Percentiles rank a stretch among this genome's conserved stretches.
phyloP scores from a whole-genome alignment of 2,113 vertebrate genomes.

The Puffinus mauretanicus region DNA sequence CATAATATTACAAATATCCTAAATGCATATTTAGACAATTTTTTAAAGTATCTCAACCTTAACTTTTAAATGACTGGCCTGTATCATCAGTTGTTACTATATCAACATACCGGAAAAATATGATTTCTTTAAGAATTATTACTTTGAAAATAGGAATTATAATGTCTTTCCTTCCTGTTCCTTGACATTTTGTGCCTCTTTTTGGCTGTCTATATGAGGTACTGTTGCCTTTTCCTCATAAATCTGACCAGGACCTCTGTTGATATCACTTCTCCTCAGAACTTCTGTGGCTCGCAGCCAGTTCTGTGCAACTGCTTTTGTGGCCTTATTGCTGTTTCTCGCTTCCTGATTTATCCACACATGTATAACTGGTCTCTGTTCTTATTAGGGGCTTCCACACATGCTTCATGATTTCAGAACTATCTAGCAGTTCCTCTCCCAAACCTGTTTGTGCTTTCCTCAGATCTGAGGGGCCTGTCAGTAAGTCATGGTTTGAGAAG shows the following conservation, averaged over 20 bases:
- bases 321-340: neutral
- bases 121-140: neutral
- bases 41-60: neutral
- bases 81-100: neutral
- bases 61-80: neutral
- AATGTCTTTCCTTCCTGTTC: neutral
- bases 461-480: neutral
- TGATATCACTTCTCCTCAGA: neutral
- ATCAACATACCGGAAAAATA: neutral
- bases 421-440: neutral
- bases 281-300: neutral
- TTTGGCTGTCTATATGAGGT: neutral
- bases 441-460: neutral
- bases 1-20: neutral
- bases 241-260: neutral
- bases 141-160: neutral
- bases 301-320: neutral
- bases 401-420: neutral
- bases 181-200: neutral
- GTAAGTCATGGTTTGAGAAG: neutral
- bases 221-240: neutral
- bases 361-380: neutral
- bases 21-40: neutral
- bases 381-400: neutral
- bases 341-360: neutral